Evolutionary conservation across 2,888 invertebrate species (phyloP).

Genomic region (Sympetrum striolatum): DNA sequence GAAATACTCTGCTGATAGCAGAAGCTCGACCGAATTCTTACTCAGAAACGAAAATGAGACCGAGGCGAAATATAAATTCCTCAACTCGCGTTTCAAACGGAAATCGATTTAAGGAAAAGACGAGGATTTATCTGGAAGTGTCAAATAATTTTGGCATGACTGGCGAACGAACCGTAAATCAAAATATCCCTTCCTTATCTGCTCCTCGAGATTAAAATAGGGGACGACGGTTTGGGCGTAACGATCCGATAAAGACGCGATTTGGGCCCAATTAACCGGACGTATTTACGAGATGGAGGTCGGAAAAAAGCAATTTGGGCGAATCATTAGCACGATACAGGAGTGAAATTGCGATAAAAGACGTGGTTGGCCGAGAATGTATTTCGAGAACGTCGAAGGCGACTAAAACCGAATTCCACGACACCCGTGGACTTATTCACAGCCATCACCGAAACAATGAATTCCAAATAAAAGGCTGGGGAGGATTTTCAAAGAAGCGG

Average conservation of each 20-base stretch:
- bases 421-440: too few species aligned
- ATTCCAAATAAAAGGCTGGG: too few species aligned
- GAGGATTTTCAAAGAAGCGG: too few species aligned
- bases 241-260: constrained; percentile 8
- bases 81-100: not conserved
- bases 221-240: not conserved
- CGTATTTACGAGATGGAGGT: not conserved
- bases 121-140: not conserved
- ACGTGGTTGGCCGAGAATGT: too few species aligned
- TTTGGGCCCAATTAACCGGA: constrained; percentile 23
- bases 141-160: constrained; percentile 12
- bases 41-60: too few species aligned
- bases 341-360: not conserved
- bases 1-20: too few species aligned
- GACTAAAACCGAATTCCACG: too few species aligned
- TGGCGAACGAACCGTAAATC: not conserved
- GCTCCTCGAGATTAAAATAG: not conserved
- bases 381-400: too few species aligned
- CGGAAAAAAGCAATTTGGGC: not conserved
- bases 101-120: not conserved
- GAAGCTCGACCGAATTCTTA: too few species aligned
- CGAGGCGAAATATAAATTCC: not conserved
- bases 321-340: not conserved
- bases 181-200: not conserved
- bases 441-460: too few species aligned